Conservation (phyloP, 2,888 invertebrate genomes). For the Tinea trinotella region DNA sequence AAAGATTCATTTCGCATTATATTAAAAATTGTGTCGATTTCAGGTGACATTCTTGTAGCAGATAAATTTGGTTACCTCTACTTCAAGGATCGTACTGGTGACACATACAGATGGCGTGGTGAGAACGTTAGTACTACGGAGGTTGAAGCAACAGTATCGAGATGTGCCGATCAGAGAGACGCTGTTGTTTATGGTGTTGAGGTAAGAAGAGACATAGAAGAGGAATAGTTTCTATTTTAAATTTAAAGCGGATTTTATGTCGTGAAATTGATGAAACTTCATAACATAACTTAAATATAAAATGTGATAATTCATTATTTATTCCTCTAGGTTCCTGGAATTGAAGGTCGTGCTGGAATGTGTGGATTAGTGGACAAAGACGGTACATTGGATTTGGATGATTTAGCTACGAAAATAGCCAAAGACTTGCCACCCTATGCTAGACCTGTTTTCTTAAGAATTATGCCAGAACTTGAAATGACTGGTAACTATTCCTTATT, state of each 20-base stretch:
- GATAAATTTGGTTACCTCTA: constrained; percentile 95
- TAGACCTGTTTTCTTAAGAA: constrained; percentile 90
- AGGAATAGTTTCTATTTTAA: no score
- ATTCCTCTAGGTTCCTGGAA: constrained; percentile 76
- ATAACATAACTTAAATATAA: no score
- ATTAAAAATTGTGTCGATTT: no score
- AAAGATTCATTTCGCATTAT: background rate
- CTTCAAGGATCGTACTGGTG: constrained; percentile 97
- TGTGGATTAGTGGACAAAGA: constrained; percentile 90
- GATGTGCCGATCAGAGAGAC: constrained; percentile 87
- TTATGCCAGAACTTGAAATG: constrained; percentile 88
- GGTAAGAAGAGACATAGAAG: constrained; percentile 49
- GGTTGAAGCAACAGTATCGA: constrained; percentile 93
- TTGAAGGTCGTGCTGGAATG: constrained; percentile 96
- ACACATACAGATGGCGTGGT: constrained; percentile 98
- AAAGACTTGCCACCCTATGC: constrained; percentile 90
- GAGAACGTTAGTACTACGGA: constrained; percentile 99
- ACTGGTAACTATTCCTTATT: constrained; percentile 77
- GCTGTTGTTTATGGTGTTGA: constrained; percentile 96
- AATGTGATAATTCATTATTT: no score
- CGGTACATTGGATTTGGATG: constrained; percentile 75
- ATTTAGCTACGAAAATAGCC: constrained; percentile 74
- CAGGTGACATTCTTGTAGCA: constrained; percentile 89
- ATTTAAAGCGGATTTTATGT: no score
- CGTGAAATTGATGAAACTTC: no score